Conservation (phyloP, 2,888 invertebrate species). For the Chloroclystis v-ata region DNA sequence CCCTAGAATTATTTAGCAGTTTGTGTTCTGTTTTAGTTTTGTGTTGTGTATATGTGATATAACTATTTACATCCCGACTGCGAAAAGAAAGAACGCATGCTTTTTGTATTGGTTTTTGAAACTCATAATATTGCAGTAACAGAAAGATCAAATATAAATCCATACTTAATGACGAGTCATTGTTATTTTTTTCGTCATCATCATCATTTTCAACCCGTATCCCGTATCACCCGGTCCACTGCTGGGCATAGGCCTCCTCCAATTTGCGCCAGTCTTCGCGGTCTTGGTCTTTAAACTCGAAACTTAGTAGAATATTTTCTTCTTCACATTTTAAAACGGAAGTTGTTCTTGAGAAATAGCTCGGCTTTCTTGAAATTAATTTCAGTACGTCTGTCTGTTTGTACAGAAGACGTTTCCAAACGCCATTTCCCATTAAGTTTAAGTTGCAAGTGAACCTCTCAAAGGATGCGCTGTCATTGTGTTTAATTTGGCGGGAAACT, state of each 20-base stretch:
- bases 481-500: constrained; percentile 13
- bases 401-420: not conserved
- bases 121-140: too few relatives aligned
- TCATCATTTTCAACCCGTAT: too few relatives aligned
- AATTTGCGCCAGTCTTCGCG: too few relatives aligned
- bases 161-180: too few relatives aligned
- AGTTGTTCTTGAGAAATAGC: too few relatives aligned
- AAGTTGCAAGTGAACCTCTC: constrained; percentile 5
- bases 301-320: too few relatives aligned
- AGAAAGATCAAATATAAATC: too few relatives aligned
- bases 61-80: not conserved
- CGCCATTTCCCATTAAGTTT: not conserved
- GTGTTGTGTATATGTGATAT: not conserved
- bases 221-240: too few relatives aligned
- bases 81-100: not conserved
- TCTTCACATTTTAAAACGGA: too few relatives aligned
- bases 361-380: not conserved
- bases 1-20: constrained; percentile 23
- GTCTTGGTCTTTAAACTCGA: too few relatives aligned
- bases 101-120: not conserved
- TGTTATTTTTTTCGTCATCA: too few relatives aligned
- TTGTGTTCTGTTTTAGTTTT: constrained; percentile 11
- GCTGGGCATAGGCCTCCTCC: too few relatives aligned
- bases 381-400: not conserved
- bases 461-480: constrained; percentile 17